Base-by-base conservation (phyloP, 2,888 invertebrate genomes). In the Eristalis pertinax region DNA sequence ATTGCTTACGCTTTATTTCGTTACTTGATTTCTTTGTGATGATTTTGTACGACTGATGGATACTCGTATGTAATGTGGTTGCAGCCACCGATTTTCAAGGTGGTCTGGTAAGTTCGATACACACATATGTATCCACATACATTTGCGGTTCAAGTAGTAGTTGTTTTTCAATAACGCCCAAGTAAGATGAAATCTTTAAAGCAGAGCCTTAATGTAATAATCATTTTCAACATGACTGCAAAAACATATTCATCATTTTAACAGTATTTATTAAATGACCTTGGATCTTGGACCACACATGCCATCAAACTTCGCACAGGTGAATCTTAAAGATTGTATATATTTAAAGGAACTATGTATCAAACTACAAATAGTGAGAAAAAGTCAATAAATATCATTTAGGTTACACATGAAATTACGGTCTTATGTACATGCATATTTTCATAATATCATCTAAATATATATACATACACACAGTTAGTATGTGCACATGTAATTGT, bases 31-130 rank as follows among this genome's bases (percentile, higher is more conserved):
- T n/a, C 64, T 50, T 73, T 70, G 69, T 35, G 29, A 73, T 63
- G 19, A 29, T 62, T 50, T 63, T 43, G 22, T 63, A 43, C 22
- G 22, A 63, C 43, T 43, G 63, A 74, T 64, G 50, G 32, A 64
- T 74, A 26, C 26, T 74, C 35, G 24, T 32, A 10, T 64, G 35
- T 64, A 50, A 50, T 56, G 19, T 35, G 24, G n/a, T 35, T 56
- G 15, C 35, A 74, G 35, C 15, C 24, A 74, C 32, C n/a, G 24
- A 73, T 15, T 43, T 56, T 74, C 64, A 74, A 74, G 74, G 74
- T 74, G 56, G 56, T 56, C 74, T 24, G 64, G 74, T 74, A 24
- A 50, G 32, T 24, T 50, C 19, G 8, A 50, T 19, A 19, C 50
- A 19, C 2, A n/a, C 50, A 19, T 19, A n/a, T 50, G 22, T 56